phyloP scores from a whole-genome alignment of 2,797 vertebrate species.

The Megaceryle alcyon region DNA sequence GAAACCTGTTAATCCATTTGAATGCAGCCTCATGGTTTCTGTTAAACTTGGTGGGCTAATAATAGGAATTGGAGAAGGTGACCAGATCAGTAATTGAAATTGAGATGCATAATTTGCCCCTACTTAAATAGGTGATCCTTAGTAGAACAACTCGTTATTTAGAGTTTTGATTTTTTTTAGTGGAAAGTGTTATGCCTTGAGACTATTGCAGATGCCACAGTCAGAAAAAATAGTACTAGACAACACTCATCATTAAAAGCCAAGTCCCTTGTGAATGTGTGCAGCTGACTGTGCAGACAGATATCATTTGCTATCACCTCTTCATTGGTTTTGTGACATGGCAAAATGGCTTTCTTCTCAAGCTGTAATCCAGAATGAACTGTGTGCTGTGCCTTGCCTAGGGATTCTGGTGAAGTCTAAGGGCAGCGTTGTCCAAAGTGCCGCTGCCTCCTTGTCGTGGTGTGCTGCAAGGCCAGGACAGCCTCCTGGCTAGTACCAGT shows the following conservation, averaged over 20 bases:
- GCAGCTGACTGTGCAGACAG: neutral
- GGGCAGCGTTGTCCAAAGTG: rapidly evolving
- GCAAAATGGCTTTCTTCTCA: neutral
- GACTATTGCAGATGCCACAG: neutral
- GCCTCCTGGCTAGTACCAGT: neutral
- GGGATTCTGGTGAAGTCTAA: neutral
- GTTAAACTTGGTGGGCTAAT: neutral
- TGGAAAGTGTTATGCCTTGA: neutral
- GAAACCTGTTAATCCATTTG: neutral
- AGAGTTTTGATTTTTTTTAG: neutral
- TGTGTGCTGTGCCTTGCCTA: rapidly evolving
- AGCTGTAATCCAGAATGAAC: neutral
- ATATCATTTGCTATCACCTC: neutral
- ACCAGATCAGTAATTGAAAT: neutral
- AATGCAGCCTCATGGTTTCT: rapidly evolving
- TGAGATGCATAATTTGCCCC: neutral
- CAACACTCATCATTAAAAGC: neutral
- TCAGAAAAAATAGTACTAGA: neutral
- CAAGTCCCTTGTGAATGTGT: rapidly evolving
- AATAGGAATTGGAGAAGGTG: neutral
- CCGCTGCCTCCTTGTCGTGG: neutral
- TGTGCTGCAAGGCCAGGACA: neutral
- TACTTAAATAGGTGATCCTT: neutral
- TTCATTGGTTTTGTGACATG: neutral
- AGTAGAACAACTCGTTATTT: neutral